Conservation (phyloP, 2,888 invertebrate genomes). For the Nephrocerus scutellatus region DNA sequence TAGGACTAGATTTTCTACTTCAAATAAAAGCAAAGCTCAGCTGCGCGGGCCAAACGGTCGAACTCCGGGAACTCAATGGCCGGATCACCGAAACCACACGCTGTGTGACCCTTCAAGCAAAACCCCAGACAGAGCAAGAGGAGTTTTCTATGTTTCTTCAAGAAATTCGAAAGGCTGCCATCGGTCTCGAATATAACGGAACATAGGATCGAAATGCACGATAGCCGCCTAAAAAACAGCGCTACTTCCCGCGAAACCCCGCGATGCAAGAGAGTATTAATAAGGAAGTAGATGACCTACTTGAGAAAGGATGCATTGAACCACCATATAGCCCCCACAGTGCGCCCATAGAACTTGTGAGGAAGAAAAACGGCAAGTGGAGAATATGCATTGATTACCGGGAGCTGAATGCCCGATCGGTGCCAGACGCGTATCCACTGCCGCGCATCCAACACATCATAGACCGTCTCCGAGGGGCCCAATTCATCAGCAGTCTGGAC, state of each 20-base stretch:
- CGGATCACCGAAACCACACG: too few relatives aligned
- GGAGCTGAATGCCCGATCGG: background rate
- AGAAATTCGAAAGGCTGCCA: too few relatives aligned
- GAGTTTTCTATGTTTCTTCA: too few relatives aligned
- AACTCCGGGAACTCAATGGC: too few relatives aligned
- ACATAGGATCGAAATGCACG: too few relatives aligned
- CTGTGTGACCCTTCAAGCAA: too few relatives aligned
- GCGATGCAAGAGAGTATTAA: background rate
- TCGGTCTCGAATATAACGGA: too few relatives aligned
- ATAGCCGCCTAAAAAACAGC: background rate
- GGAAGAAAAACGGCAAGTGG: background rate
- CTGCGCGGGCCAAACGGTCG: too few relatives aligned
- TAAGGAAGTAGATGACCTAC: background rate
- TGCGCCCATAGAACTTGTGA: background rate
- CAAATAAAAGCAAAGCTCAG: too few relatives aligned
- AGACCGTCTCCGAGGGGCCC: background rate
- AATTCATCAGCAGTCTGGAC: background rate
- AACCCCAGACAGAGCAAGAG: too few relatives aligned
- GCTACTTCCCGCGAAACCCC: slow-evolving; percentile 1
- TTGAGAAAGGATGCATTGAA: background rate
- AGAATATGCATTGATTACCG: slow-evolving; percentile 1
- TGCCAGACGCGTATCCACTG: slow-evolving; percentile 1
- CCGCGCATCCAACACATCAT: slow-evolving; percentile 2
- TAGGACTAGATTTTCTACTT: too few relatives aligned
- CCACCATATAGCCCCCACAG: slow-evolving; percentile 1